Evolutionary conservation across 2,888 invertebrate genomes (phyloP), one percentile per base, ranked within the genome.

Genomic region (Isoperla grammatica): DNA sequence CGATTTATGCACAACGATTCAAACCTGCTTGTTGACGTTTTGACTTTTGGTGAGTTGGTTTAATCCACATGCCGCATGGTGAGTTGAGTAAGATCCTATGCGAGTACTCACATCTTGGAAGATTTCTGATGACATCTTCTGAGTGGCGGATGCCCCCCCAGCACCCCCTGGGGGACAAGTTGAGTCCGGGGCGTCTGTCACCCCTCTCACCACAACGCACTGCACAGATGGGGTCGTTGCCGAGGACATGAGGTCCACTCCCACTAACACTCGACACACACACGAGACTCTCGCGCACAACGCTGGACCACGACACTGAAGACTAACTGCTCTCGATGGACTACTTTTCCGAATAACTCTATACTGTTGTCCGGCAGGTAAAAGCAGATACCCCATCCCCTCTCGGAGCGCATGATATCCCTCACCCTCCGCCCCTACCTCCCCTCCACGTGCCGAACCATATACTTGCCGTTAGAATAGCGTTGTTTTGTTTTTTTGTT

Each of bases 311-410:
- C 48, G 17, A n/a, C 48, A 48, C 48, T 48, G 48, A 29, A 4
- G n/a, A n/a, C n/a, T n/a, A n/a, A 54, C 54, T 54, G 55, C 40
- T 55, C 40, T 20, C 40, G 23, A 19, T 40, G 55, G 55, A 55
- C 20, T 54, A 37, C 54, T 39, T 37, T 40, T 20, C 19, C 5
- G 37, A 40, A 39, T 12, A 19, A 19, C 42, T 20, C 40, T 15
- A 37, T n/a, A 17, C 23, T n/a, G 20, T n/a, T 17, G 1, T n/a
- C 46, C n/a, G n/a, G 6, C n/a, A 48, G 48, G 15, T 23, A n/a
- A n/a, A n/a, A n/a, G n/a, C n/a, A n/a, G n/a, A n/a, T n/a, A n/a
- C n/a, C 5, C n/a, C 48, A 48, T 17, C 48, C 48, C 48, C 23
- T 48, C 48, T 48, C 48, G n/a, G 15, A n/a, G 20, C 23, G 17